A percentile compares a stretch with the other conserved stretches of the same genome.
Conservation (phyloP, 2,888 invertebrate species). For the Ellobium chinense region DNA sequence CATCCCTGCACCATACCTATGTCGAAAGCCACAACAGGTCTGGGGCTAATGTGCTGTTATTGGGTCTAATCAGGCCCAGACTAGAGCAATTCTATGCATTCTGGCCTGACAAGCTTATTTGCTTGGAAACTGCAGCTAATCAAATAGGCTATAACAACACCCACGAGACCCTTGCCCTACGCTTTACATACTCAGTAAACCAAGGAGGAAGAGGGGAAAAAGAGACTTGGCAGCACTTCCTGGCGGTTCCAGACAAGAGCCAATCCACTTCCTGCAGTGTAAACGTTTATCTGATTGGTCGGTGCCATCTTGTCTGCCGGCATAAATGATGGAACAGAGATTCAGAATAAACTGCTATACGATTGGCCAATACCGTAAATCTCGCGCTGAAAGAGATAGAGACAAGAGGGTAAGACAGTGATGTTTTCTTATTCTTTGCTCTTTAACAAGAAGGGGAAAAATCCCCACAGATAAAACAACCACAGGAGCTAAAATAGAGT, state of each 20-base stretch:
- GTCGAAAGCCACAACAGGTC: neutral
- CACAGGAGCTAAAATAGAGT: neutral
- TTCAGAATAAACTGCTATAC: neutral
- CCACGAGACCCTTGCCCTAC: neutral
- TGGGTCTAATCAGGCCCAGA: neutral
- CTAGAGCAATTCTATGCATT: neutral
- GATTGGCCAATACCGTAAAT: conserved; percentile 2
- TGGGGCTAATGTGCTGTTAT: neutral
- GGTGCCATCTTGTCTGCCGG: conserved; percentile 23
- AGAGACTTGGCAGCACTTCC: neutral
- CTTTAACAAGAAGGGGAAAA: neutral
- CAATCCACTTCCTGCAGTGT: conserved; percentile 21
- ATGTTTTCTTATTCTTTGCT: neutral
- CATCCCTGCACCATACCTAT: neutral
- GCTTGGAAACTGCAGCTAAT: neutral
- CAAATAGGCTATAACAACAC: neutral
- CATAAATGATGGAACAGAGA: neutral
- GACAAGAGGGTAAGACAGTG: neutral
- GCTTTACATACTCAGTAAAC: neutral
- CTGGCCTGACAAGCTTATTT: neutral
- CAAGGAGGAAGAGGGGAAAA: neutral
- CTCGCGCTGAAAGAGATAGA: neutral
- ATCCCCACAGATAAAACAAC: neutral
- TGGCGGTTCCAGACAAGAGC: conserved; percentile 9
- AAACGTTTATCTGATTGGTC: conserved; percentile 32